Conservation (phyloP, 2,113 vertebrate species). For the Thermophis baileyi region DNA sequence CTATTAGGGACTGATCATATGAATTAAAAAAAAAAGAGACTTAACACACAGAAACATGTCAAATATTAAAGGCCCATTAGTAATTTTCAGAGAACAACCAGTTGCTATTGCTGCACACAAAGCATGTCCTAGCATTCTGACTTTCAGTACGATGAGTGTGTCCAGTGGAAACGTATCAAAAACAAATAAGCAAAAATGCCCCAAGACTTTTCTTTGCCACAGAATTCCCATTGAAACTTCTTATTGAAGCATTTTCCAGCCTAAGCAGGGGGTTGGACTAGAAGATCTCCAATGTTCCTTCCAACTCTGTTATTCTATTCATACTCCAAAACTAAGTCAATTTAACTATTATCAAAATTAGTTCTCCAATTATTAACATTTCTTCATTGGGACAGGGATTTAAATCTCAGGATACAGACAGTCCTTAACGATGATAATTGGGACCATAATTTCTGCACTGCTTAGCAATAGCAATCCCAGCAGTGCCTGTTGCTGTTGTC, state of each 20-base stretch:
- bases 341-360: neutral
- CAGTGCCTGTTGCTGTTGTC: neutral
- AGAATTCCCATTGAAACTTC: neutral
- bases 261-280: too few relatives aligned
- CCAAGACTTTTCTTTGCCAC: neutral
- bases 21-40: neutral
- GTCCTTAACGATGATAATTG: neutral
- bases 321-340: neutral
- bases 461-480: neutral
- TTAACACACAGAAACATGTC: neutral
- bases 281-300: too few relatives aligned
- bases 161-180: neutral
- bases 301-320: too few relatives aligned
- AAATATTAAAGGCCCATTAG: neutral
- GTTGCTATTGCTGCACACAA: neutral
- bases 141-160: neutral
- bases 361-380: neutral
- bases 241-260: neutral
- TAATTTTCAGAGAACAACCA: neutral
- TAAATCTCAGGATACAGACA: neutral
- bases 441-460: neutral
- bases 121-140: neutral
- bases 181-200: neutral
- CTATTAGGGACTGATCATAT: neutral
- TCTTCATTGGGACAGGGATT: neutral